A percentile compares a stretch with the other conserved stretches of the same genome.
Evolutionary conservation across 1,140 invertebrate species (phyloP).

Genomic region (Lamellibrachia luymesi): DNA sequence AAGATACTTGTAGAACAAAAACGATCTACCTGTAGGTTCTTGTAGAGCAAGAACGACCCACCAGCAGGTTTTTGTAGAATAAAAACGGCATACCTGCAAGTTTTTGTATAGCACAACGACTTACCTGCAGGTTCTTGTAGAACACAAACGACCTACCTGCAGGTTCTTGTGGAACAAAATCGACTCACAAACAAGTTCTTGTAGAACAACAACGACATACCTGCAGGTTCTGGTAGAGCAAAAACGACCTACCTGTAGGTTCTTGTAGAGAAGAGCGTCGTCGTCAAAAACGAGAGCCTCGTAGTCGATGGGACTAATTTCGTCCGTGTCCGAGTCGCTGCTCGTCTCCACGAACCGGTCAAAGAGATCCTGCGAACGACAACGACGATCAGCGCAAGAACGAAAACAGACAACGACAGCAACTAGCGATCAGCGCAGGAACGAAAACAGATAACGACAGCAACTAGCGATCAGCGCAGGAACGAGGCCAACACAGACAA

Average conservation of each 20-base stretch:
- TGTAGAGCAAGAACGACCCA: not conserved
- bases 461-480: not conserved
- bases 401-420: not conserved
- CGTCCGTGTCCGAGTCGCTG: not conserved
- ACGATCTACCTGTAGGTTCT: too few relatives aligned
- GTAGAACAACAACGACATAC: not conserved
- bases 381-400: not conserved
- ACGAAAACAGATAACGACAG: not conserved
- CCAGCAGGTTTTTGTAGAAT: not conserved
- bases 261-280: not conserved
- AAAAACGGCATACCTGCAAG: not conserved
- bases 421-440: not conserved
- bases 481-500: not conserved
- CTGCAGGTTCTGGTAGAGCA: too few relatives aligned
- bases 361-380: not conserved
- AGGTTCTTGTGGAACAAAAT: too few relatives aligned
- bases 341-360: conserved; percentile 3
- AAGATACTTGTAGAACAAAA: too few relatives aligned
- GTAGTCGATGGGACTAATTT: conserved; percentile 9
- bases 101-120: not conserved
- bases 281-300: conserved; percentile 3
- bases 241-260: not conserved
- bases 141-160: too few relatives aligned
- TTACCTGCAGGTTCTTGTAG: too few relatives aligned
- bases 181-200: not conserved